Evolutionary conservation across 2,888 invertebrate genomes (phyloP).

Genomic region (Euclidia mi): DNA sequence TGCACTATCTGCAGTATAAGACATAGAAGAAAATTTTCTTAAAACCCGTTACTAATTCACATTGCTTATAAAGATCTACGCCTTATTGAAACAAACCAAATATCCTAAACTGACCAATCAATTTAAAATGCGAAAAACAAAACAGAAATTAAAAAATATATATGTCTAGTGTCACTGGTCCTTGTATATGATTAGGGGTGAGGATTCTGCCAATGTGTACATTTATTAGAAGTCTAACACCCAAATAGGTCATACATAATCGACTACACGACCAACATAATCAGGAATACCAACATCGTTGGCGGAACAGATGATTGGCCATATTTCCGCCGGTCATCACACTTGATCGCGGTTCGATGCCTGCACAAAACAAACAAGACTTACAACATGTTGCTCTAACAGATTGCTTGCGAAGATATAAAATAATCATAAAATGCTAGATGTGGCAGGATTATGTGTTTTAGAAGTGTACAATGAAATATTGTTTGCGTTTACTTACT

Average conservation of each 20-base stretch:
- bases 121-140: no score
- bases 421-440: conserved; percentile 5
- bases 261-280: conserved; percentile 23
- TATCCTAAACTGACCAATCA: conserved; percentile 2
- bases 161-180: no score
- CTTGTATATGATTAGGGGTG: no score
- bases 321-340: conserved; percentile 53
- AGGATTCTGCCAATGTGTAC: no score
- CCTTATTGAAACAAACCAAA: no score
- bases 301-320: conserved; percentile 48
- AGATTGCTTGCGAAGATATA: conserved; percentile 39
- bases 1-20: no score
- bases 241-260: conserved; percentile 14
- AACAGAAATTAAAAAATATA: no score
- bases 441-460: neutral
- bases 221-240: no score
- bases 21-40: no score
- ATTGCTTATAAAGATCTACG: no score
- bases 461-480: neutral
- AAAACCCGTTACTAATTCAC: no score
- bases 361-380: conserved; percentile 53
- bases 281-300: conserved; percentile 17
- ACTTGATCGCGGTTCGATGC: conserved; percentile 48
- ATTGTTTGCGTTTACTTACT: no score
- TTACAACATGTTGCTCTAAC: conserved; percentile 57